Percentiles rank a stretch among this genome's conserved stretches.
Evolutionary conservation across 2,888 invertebrate species (phyloP).

Genomic region (Drosophila mercatorum): DNA sequence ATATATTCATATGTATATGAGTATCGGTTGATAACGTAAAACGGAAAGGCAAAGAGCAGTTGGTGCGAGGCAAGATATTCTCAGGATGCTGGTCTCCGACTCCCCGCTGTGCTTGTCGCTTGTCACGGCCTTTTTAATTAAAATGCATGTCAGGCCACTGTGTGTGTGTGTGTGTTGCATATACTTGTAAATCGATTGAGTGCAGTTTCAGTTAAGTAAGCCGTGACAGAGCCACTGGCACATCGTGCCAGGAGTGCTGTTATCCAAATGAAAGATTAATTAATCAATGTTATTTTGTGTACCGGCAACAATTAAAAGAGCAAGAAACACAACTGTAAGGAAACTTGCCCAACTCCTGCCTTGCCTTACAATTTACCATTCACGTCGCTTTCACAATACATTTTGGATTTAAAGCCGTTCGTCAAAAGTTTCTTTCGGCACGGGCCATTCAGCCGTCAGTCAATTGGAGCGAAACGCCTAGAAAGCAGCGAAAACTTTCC

Average conservation of each 20-base stretch:
- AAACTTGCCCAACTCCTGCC: too few relatives aligned
- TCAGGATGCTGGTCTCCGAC: slow-evolving; percentile 1
- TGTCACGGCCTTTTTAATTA: slow-evolving; percentile 68
- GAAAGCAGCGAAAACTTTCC: slow-evolving; percentile 45
- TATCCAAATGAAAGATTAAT: slow-evolving; percentile 55
- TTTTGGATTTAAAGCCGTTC: slow-evolving; percentile 7
- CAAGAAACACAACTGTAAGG: background rate
- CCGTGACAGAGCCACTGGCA: slow-evolving; percentile 7
- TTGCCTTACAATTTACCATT: background rate
- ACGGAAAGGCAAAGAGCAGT: slow-evolving; percentile 9
- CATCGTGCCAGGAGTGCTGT: slow-evolving; percentile 1
- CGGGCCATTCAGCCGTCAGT: slow-evolving; percentile 15
- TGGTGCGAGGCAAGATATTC: slow-evolving; percentile 19
- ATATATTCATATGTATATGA: slow-evolving; percentile 15
- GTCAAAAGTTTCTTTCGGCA: slow-evolving; percentile 8
- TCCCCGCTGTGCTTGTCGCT: slow-evolving; percentile 11
- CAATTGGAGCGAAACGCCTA: slow-evolving; percentile 20
- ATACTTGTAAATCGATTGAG: slow-evolving; percentile 70
- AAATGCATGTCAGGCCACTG: slow-evolving; percentile 67
- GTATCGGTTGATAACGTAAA: slow-evolving; percentile 8
- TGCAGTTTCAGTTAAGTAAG: slow-evolving; percentile 63
- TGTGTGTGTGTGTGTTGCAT: slow-evolving; percentile 48
- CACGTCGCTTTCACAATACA: slow-evolving; percentile 12
- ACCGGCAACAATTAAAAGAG: slow-evolving; percentile 10
- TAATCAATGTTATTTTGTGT: slow-evolving; percentile 61